Evolutionary conservation across 1,140 invertebrate species (phyloP), one percentile per base, ranked within the genome.

Genomic region (Stegodyphus mimosarum): DNA sequence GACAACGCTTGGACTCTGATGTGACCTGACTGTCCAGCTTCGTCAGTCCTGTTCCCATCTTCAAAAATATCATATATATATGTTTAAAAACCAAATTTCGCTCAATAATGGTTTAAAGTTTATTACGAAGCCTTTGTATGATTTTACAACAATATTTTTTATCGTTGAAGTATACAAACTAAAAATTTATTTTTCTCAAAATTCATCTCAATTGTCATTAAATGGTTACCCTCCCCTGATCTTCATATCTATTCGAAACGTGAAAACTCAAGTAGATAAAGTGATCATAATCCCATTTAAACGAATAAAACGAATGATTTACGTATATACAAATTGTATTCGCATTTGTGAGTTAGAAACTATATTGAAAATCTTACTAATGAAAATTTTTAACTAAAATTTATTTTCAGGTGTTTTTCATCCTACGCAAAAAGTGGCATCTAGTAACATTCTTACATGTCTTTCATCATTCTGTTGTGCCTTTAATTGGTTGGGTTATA

Each of bases 401-500:
- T 17, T n/a, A 60, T 69, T 76, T 87, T 7, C 92, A 96, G 95
- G 93, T 95, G 87, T 97, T 97, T 92, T 96, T 97, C 88, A 96
- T 97, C 81, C 89, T 97, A 50, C 92, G 96, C 55, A 97, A 97
- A 90, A 97, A 97, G 89, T 93, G 94, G 76, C 94, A 94, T 86
- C 96, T 97, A 90, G 90, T 98, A 73, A 96, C 95, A 13, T 97
- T 97, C 90, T 92, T 98, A 6, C 96, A 98, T 87, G 94, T 97
- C 0, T 97, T 97, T 89, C 96, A 98, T 90, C 96, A 97, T 89
- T 95, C 95, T 5, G 96, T 95, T 0, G 97, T 97, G 95, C 96
- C 97, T 88, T 92, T 93, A 0, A 92, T 97, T 15, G 98, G 96
- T 95, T 99, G 97, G 96, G 97, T 98, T 87, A 95, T 96, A 96